Percentiles rank a stretch among this genome's conserved stretches.
These are phyloP conservation scores for Didymodactylos carnosus DNA, from an alignment of 2,888 invertebrate species.

Conservation along the genomic window DNA sequence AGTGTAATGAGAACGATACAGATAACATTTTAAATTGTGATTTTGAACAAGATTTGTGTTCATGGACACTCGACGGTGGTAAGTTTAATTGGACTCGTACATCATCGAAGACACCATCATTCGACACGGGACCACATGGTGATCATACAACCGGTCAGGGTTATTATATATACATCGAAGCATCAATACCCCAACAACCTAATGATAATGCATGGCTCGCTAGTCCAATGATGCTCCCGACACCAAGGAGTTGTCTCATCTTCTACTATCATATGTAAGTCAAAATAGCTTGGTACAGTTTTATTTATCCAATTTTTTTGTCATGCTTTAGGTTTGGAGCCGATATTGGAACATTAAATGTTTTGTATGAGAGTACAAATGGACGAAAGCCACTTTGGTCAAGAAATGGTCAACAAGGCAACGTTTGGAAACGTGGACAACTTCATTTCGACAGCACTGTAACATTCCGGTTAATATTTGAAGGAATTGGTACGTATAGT, in stretches of 20 bases:
- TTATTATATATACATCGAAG: constrained; percentile 23
- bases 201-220: constrained; percentile 14
- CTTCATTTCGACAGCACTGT: neutral
- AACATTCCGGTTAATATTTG: constrained; percentile 4
- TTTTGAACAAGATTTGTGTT: constrained; percentile 24
- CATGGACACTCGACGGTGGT: constrained; percentile 19
- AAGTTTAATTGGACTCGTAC: constrained; percentile 15
- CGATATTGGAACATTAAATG: constrained; percentile 7
- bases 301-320: too few relatives aligned
- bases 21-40: constrained; percentile 17
- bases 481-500: neutral
- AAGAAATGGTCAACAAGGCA: constrained; percentile 13
- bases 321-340: neutral
- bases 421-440: constrained; percentile 7
- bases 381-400: constrained; percentile 9
- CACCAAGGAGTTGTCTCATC: neutral
- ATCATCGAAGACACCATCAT: constrained; percentile 10
- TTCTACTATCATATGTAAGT: neutral
- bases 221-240: neutral
- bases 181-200: constrained; percentile 18
- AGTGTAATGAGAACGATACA: constrained; percentile 5
- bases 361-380: neutral
- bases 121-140: constrained; percentile 13
- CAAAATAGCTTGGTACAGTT: constrained; percentile 3
- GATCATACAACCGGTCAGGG: constrained; percentile 17